These are phyloP conservation scores for Myiothlypis chrysogaster DNA, from an alignment of 2,797 vertebrate species.

Conservation along the genomic window DNA sequence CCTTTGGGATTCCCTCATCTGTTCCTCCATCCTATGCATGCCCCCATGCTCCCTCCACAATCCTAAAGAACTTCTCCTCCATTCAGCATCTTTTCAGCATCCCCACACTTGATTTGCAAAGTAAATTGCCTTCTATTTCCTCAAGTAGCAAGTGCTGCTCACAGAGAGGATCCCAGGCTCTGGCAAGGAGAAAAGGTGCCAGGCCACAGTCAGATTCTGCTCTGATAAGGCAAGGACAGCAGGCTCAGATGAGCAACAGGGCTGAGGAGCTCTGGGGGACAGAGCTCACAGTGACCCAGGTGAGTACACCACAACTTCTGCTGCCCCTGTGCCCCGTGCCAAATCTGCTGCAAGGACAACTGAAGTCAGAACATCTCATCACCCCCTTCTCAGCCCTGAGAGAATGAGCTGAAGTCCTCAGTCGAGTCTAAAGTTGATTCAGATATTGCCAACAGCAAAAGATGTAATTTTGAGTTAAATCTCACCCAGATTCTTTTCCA, in stretches of 20 bases:
- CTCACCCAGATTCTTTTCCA: background rate
- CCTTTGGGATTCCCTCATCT: background rate
- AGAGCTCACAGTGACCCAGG: background rate
- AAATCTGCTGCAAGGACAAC: background rate
- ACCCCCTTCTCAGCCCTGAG: background rate
- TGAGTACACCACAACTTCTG: background rate
- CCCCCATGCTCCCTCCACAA: background rate
- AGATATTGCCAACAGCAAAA: background rate
- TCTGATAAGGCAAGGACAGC: accelerated
- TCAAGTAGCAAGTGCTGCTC: background rate
- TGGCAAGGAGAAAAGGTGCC: background rate
- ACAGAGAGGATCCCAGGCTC: background rate
- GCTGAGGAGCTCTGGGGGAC: background rate
- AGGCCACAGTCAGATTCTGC: background rate
- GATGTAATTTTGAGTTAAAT: background rate
- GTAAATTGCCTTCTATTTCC: background rate
- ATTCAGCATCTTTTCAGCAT: background rate
- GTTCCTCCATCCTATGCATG: background rate
- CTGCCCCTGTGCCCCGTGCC: background rate
- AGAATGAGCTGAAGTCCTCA: background rate
- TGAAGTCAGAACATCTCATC: background rate
- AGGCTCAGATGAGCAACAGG: accelerated
- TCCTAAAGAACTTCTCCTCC: background rate
- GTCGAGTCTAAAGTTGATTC: background rate
- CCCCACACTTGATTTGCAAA: background rate